Evolutionary conservation across 2,888 invertebrate species (phyloP).

Genomic region (Cantharis lateralis): DNA sequence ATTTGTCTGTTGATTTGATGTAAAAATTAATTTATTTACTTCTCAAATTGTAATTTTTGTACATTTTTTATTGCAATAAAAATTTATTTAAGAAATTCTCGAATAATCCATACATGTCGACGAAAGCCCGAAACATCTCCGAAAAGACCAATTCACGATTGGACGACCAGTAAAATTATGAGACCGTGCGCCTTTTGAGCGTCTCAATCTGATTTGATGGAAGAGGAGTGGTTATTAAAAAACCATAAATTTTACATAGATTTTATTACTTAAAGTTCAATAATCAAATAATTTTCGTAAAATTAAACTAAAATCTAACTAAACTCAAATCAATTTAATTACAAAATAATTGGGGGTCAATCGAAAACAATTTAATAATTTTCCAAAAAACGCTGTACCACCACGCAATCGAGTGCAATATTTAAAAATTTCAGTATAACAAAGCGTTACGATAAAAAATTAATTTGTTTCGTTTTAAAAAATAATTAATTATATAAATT

Average conservation of each 20-base stretch:
- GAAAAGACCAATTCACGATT: no score
- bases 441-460: not conserved
- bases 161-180: no score
- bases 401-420: not conserved
- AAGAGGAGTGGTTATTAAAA: not conserved
- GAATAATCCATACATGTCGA: no score
- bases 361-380: not conserved
- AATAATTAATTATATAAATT: not conserved
- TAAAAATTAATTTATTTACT: not conserved
- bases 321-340: not conserved
- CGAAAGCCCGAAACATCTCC: no score
- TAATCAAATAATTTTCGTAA: not conserved
- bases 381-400: not conserved
- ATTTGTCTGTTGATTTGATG: not conserved
- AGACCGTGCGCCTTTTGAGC: no score
- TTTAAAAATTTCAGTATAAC: not conserved
- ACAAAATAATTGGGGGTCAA: not conserved
- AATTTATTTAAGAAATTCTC: not conserved
- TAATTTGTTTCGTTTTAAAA: not conserved
- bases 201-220: no score
- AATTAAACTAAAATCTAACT: not conserved
- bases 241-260: not conserved
- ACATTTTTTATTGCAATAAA: not conserved
- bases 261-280: not conserved
- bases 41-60: not conserved